These are phyloP conservation scores for Microcebus jonahi DNA, from an alignment of 2,113 vertebrate genomes.

Conservation along the genomic window DNA sequence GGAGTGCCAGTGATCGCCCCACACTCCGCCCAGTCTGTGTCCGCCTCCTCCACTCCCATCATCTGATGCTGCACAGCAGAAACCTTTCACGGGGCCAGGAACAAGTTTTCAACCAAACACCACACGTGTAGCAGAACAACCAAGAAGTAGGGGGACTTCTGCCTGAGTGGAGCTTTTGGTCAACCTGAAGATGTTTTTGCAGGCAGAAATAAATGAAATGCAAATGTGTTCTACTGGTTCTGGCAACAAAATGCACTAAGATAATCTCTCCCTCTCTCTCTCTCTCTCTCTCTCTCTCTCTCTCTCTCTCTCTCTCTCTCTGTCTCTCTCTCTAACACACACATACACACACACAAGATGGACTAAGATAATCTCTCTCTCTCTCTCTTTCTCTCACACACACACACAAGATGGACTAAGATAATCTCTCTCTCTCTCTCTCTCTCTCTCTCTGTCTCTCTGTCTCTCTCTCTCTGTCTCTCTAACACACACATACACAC, in stretches of 20 bases:
- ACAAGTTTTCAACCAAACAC: neutral
- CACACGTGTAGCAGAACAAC: neutral
- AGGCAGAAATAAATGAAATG: neutral
- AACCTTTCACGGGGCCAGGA: neutral
- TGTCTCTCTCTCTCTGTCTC: too few species aligned
- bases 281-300: too few species aligned
- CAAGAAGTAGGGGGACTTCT: neutral
- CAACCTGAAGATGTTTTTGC: neutral
- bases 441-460: too few species aligned
- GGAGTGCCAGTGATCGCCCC: too few species aligned
- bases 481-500: too few species aligned
- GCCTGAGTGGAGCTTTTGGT: neutral
- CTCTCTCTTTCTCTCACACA: too few species aligned
- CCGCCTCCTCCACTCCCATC: neutral
- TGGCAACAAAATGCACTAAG: neutral
- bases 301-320: too few species aligned
- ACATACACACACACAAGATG: neutral
- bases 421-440: too few species aligned
- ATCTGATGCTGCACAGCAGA: neutral
- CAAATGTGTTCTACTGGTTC: neutral
- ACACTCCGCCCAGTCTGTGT: fast-evolving
- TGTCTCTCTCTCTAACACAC: too few species aligned
- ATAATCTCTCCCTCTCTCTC: too few species aligned
- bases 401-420: too few species aligned
- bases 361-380: too few species aligned